Percentiles rank a stretch among this genome's conserved stretches.
These are phyloP conservation scores for Oryzias curvinotus DNA, from an alignment of 2,113 vertebrate species.

Conservation along the genomic window DNA sequence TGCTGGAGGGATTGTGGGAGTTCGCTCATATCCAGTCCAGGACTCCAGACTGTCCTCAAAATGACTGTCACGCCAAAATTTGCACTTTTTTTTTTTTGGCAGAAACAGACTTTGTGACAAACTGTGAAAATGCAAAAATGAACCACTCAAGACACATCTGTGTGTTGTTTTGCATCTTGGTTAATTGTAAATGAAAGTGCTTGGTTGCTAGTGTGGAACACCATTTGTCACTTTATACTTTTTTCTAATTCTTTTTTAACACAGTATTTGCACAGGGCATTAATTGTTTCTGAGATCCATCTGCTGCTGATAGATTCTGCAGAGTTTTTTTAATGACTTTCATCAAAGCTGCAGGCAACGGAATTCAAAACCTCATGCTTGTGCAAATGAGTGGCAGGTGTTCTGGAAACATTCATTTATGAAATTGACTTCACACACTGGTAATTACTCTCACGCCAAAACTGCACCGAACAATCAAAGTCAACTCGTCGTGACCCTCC, in stretches of 20 bases:
- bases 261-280: not conserved
- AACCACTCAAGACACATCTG: no score
- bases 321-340: not conserved
- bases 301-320: constrained; percentile 4
- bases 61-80: no score
- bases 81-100: no score
- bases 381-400: constrained; percentile 7
- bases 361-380: constrained; percentile 5
- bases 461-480: not conserved
- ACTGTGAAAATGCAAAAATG: no score
- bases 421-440: not conserved
- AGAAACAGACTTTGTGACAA: no score
- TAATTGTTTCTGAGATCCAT: not conserved
- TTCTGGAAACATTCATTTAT: not conserved
- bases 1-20: no score
- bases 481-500: constrained; percentile 1
- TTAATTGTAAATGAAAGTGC: not conserved
- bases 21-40: no score
- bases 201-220: not conserved
- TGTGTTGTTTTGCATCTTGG: not conserved
- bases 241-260: not conserved
- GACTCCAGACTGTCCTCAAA: no score
- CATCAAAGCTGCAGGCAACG: constrained; percentile 6
- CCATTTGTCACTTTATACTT: not conserved
- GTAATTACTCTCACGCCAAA: not conserved